A percentile compares a stretch with the other conserved stretches of the same genome.
Conservation (phyloP, 2,797 vertebrate genomes). For the Cryptoblepharus egeriae region DNA sequence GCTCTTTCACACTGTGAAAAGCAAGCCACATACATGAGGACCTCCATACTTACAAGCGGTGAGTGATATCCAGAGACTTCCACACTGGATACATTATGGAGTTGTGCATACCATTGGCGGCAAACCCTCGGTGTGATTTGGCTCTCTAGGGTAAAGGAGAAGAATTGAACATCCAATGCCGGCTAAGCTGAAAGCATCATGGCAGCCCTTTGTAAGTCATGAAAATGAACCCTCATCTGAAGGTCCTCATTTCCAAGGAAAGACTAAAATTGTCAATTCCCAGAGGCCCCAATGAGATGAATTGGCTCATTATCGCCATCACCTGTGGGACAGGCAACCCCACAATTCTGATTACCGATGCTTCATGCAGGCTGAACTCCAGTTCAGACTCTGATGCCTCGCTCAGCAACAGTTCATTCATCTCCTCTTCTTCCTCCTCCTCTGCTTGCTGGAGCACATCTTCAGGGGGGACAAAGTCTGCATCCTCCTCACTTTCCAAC, state of each 20-base stretch:
- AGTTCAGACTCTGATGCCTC: conserved; percentile 69
- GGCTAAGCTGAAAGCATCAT: too few species aligned
- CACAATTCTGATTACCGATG: neutral
- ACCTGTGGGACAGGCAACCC: too few species aligned
- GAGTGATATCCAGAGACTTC: conserved; percentile 78
- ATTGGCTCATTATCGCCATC: too few species aligned
- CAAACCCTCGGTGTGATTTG: conserved; percentile 72
- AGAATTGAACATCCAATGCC: conserved; percentile 5
- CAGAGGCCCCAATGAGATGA: too few species aligned
- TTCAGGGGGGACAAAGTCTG: conserved; percentile 86
- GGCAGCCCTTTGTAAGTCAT: too few species aligned
- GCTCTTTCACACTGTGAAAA: neutral
- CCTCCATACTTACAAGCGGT: conserved; percentile 72
- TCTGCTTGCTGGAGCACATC: conserved; percentile 44
- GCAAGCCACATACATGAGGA: neutral
- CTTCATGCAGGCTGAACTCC: conserved; percentile 40
- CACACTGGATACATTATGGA: conserved; percentile 80
- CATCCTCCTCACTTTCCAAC: conserved; percentile 66
- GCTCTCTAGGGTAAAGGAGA: conserved; percentile 69
- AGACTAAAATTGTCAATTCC: too few species aligned
- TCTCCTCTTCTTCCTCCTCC: conserved; percentile 25
- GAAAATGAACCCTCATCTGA: too few species aligned
- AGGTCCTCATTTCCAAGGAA: too few species aligned
- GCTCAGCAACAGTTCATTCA: conserved; percentile 56
- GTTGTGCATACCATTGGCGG: conserved; percentile 79